Evolutionary conservation across 2,113 vertebrate genomes (phyloP).

Genomic region (Actenoides hombroni): DNA sequence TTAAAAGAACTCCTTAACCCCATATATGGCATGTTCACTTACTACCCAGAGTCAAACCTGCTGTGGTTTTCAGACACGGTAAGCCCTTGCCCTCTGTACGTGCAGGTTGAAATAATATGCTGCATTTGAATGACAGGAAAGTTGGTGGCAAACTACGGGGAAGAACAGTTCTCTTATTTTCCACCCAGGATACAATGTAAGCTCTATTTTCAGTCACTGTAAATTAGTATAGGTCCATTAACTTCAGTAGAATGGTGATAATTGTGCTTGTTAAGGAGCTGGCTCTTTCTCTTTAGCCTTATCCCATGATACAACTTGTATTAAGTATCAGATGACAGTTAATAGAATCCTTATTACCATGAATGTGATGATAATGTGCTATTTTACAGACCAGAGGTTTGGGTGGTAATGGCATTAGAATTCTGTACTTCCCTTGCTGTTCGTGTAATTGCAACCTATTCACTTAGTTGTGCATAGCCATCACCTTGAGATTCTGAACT

Average conservation of each 20-base stretch:
- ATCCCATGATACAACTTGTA: not conserved
- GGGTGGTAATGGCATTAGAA: not conserved
- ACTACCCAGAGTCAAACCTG: slow-evolving; percentile 91
- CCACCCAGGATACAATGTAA: not conserved
- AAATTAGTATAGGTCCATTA: not conserved
- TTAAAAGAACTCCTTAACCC: slow-evolving; percentile 95
- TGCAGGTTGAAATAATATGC: not conserved
- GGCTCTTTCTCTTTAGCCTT: not conserved
- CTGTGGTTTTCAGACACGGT: slow-evolving; percentile 98
- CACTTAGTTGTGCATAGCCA: not conserved
- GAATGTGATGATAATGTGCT: not conserved
- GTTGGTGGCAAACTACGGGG: not conserved
- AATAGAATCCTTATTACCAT: not conserved
- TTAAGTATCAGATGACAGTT: not conserved
- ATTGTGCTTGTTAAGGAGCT: not conserved
- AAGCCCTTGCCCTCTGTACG: slow-evolving; percentile 15
- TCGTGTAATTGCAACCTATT: not conserved
- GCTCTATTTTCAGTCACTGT: not conserved
- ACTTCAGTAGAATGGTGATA: not conserved
- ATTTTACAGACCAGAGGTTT: not conserved
- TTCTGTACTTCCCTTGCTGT: not conserved
- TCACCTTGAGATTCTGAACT: not conserved
- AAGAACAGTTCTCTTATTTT: not conserved
- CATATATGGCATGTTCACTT: slow-evolving; percentile 96
- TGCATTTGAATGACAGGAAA: not conserved